Base-by-base conservation (phyloP, 2,888 invertebrate species). In the Limnephilus auricula region DNA sequence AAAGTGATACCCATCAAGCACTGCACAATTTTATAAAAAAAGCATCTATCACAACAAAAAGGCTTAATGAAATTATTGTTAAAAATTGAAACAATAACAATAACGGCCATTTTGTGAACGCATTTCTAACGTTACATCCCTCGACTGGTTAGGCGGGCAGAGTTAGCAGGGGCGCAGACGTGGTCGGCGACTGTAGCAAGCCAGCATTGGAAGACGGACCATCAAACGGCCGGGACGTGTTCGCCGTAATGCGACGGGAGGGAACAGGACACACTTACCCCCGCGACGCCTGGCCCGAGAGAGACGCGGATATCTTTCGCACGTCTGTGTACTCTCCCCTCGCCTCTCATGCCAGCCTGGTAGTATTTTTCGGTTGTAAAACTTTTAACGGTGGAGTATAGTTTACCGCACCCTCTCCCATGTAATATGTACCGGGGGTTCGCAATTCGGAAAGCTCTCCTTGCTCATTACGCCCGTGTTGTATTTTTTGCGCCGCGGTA, bases 131-230 rank as follows among this genome's bases (percentile, higher is more conserved):
- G 92, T 92, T 92, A 92, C 90, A 90, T 92, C 92, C 92, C 91
- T 50, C 92, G 65, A 78, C 37, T 32, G 15, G 30, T 79, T 78
- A 88, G 90, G 89, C 86, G 89, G 90, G 90, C 89, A 89, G 91
- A 85, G 90, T 82, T 95, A 96, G 95, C 95, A 94, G 95, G 95
- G 90, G 92, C 91, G 90, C 90, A 91, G 92, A 90, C 92, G 92
- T 92, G 95, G 94, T 95, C 95, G 96, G 95, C 95, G 95, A 95
- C 94, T 95, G 96, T 95, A 95, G 80, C 82, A 37, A 80, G 88
- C 85, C 84, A 95, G 96, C 95, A 96, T 96, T 96, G 96, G 96
- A 95, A 96, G 95, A 95, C 95, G 95, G 96, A 96, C 94, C 96
- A 96, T 96, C 96, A 96, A 96, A 96, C 95, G 85, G 92, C 95